phyloP scores from a whole-genome alignment of 1,140 invertebrate genomes.

The Drosophila seguyi region DNA sequence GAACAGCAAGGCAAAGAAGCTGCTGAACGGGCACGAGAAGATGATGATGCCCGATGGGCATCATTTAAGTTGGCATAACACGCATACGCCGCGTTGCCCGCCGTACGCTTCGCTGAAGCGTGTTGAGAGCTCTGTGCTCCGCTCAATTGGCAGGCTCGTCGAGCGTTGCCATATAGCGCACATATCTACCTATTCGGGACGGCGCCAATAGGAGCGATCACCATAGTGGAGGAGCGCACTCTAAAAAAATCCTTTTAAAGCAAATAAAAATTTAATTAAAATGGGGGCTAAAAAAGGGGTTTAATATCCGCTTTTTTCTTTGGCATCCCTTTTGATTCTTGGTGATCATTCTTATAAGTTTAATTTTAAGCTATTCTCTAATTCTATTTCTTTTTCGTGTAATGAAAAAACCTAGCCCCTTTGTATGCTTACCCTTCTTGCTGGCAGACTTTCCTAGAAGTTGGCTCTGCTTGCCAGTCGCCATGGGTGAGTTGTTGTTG shows the following conservation, averaged over 20 bases:
- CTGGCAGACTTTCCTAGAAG: conserved; percentile 47
- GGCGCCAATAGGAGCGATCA: conserved; percentile 55
- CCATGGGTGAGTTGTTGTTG: conserved; percentile 60
- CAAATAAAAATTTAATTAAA: background rate
- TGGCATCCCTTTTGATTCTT: background rate
- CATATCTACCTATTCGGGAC: conserved; percentile 7
- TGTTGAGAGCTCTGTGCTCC: conserved; percentile 71
- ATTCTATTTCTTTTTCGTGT: background rate
- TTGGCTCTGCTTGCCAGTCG: conserved; percentile 56
- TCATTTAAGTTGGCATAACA: conserved; percentile 71
- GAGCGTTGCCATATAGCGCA: conserved; percentile 57
- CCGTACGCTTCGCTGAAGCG: conserved; percentile 75
- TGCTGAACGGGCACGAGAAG: background rate
- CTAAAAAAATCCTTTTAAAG: conserved; percentile 2
- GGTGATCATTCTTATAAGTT: too few species aligned
- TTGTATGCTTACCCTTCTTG: conserved; percentile 67
- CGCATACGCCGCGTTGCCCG: conserved; percentile 71
- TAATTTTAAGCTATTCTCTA: background rate
- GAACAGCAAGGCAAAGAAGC: background rate
- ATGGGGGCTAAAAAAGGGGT: accelerated
- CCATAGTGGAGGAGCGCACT: background rate
- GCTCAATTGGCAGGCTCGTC: conserved; percentile 75
- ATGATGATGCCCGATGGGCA: conserved; percentile 32
- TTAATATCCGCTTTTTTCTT: background rate
- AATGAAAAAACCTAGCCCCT: background rate